These are phyloP conservation scores for Eclectus roratus DNA, from an alignment of 2,113 vertebrate genomes.

Conservation along the genomic window DNA sequence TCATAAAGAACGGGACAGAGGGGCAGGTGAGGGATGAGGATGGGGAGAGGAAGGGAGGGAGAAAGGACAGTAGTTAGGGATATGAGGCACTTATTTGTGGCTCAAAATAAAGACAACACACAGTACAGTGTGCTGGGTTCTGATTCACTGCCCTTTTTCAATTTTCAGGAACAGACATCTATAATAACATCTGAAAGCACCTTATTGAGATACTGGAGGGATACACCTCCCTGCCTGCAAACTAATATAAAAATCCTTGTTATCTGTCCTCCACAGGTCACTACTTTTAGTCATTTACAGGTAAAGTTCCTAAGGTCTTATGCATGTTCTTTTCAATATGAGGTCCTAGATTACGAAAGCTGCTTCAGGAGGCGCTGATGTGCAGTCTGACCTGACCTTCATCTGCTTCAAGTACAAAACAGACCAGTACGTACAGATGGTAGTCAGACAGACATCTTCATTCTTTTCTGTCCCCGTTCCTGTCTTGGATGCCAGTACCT, in stretches of 20 bases:
- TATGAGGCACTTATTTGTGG: background rate
- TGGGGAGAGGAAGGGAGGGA: fast-evolving
- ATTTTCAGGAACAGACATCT: background rate
- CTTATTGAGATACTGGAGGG: background rate
- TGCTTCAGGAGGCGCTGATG: background rate
- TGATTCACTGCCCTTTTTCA: background rate
- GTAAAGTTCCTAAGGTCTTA: background rate
- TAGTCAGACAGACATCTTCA: background rate
- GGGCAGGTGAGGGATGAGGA: background rate
- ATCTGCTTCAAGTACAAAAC: background rate
- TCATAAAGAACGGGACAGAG: background rate
- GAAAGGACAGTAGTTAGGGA: background rate
- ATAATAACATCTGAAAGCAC: background rate
- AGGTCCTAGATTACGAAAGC: background rate
- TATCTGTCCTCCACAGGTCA: background rate
- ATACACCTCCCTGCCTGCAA: background rate
- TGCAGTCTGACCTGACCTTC: background rate
- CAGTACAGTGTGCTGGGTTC: background rate
- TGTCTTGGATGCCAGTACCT: background rate
- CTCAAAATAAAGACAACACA: background rate
- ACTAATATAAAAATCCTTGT: background rate
- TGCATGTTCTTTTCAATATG: background rate
- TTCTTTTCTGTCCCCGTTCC: background rate
- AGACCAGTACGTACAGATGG: background rate
- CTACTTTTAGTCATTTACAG: background rate